Evolutionary conservation across 2,113 vertebrate genomes (phyloP), one percentile per base, ranked within the genome.

Genomic region (Perccottus glenii): DNA sequence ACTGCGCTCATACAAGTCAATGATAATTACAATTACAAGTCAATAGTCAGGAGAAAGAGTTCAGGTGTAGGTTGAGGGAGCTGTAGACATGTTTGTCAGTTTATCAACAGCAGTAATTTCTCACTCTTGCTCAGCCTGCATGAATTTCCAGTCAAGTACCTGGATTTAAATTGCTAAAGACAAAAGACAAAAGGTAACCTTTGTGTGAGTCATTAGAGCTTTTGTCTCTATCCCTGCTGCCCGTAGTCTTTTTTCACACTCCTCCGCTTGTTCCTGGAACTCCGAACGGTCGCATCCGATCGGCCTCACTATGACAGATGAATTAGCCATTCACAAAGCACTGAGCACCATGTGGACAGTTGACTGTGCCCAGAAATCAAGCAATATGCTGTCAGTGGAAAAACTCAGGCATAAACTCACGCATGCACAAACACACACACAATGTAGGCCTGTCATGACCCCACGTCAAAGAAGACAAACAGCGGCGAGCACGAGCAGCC

Each of bases 381-480:
- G 85, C 86, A 87, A 84, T 84, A 87, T 87, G 85, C 79, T 83
- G 64, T 77, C 66, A 73, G 60, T 52, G 64, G 42, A 45, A 73
- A 66, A 60, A 65, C 53, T 71, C 58, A 63, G 15, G 55, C 67
- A 50, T 43, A 74, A 35, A 70, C 57, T 61, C 59, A 12, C 73
- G 72, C 60, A 6, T 16, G 52, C 80, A 69, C 67, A 38, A 57
- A 57, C 55, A 42, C 55, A 42, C 55, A 57, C 83, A 70, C 65
- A 60, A 16, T 32, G 62, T 52, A 9, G 65, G 70, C 70, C 76
- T 60, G 52, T 64, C 11, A 9, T 83, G 85, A 90, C 85, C 86
- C 71, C 68, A 77, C 65, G 80, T 88, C 89, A 86, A 73, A 75
- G 36, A 87, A 90, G 85, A 90, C 87, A 88, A 89, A 90, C 86